These are phyloP conservation scores for Sturnira hondurensis DNA, from an alignment of 2,113 vertebrate genomes.

Conservation along the genomic window DNA sequence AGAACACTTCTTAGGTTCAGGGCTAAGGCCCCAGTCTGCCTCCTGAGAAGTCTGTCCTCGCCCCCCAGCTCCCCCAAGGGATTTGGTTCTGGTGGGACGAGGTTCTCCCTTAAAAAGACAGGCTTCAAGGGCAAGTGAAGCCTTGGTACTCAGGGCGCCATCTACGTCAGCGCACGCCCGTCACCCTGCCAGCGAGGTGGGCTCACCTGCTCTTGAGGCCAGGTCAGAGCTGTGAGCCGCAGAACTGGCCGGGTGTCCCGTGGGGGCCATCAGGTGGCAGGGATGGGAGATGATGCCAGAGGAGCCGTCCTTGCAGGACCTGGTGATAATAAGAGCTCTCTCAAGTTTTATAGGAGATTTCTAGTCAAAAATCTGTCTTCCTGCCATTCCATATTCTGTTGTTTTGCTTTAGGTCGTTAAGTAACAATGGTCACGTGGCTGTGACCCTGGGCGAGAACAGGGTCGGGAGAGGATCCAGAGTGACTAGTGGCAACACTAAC, in stretches of 20 bases:
- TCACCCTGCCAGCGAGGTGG: accelerated
- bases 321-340: too few species aligned
- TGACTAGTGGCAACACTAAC: accelerated
- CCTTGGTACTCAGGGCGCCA: neutral
- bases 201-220: neutral
- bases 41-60: neutral
- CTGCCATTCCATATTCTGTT: neutral
- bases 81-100: neutral
- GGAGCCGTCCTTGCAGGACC: neutral
- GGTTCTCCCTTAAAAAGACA: neutral
- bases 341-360: neutral
- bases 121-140: neutral
- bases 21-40: neutral
- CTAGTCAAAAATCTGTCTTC: neutral
- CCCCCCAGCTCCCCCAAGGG: too few species aligned
- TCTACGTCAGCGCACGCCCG: neutral
- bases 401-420: neutral
- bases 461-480: neutral
- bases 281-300: neutral
- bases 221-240: neutral
- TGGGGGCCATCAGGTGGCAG: neutral
- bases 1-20: neutral
- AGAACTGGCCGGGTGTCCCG: neutral
- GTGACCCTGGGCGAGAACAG: neutral
- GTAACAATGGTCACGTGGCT: neutral